Conservation (phyloP, 2,888 invertebrate genomes). For the Poecilobothrus nobilitatus region DNA sequence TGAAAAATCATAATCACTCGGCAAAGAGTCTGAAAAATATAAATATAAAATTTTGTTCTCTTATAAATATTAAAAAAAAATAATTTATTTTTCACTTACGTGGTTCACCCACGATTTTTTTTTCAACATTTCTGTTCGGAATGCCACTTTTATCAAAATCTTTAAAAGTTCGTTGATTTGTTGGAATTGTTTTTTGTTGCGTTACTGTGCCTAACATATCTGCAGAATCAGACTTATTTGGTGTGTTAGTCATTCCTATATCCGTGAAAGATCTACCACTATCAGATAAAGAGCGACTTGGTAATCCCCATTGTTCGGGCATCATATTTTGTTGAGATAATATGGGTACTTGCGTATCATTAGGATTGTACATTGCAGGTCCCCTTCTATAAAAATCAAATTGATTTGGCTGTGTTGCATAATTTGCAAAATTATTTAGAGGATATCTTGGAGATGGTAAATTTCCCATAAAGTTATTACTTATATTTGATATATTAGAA, state of each 20-base stretch:
- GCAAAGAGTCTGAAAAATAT: not conserved
- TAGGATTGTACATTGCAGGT: not conserved
- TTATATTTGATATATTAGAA: slow-evolving; percentile 20
- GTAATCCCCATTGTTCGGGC: not conserved
- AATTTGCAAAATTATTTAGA: not conserved
- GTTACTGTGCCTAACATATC: slow-evolving; percentile 2
- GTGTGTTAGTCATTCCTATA: slow-evolving; percentile 17
- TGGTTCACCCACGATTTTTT: not conserved
- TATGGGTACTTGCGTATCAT: no score
- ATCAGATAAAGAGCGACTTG: not conserved
- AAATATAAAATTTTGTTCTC: no score
- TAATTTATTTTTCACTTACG: no score
- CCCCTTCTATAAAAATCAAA: not conserved
- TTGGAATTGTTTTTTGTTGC: slow-evolving; percentile 17
- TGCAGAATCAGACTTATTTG: slow-evolving; percentile 15
- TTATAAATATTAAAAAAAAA: no score
- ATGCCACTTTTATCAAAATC: not conserved
- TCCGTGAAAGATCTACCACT: slow-evolving; percentile 9
- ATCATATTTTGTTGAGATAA: not conserved
- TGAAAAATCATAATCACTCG: not conserved
- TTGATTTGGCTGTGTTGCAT: not conserved
- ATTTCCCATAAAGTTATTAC: slow-evolving; percentile 19
- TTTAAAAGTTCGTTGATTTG: slow-evolving; percentile 1
- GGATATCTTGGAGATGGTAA: not conserved
- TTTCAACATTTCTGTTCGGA: not conserved